Conservation (phyloP, 2,113 vertebrate species). For the Hippocampus comes region DNA sequence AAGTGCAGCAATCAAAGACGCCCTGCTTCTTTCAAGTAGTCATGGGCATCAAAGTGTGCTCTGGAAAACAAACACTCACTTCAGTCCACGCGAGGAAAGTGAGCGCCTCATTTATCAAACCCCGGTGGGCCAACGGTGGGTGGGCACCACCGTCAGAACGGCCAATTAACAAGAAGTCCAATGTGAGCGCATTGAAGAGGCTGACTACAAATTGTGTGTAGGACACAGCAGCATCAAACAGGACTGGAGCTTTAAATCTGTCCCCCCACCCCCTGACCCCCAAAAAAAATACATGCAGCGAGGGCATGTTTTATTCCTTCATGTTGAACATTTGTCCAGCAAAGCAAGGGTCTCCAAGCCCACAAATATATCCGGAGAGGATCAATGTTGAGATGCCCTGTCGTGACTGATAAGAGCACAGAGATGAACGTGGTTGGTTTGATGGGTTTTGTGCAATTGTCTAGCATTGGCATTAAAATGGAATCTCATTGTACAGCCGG, state of each 20-base stretch:
- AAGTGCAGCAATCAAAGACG: not conserved
- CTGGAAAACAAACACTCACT: slow-evolving; percentile 61
- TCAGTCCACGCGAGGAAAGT: slow-evolving; percentile 37
- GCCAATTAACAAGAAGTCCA: slow-evolving; percentile 69
- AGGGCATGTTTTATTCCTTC: not conserved
- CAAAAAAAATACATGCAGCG: no score
- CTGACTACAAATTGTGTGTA: slow-evolving; percentile 33
- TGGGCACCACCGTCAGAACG: slow-evolving; percentile 67
- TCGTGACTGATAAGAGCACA: not conserved
- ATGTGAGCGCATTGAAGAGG: slow-evolving; percentile 53
- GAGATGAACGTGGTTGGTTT: not conserved
- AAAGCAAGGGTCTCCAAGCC: not conserved
- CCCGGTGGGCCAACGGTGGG: slow-evolving; percentile 59
- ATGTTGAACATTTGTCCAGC: not conserved
- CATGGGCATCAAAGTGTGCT: slow-evolving; percentile 51
- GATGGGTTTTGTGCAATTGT: no score
- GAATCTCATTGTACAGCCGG: slow-evolving; percentile 25
- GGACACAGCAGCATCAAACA: slow-evolving; percentile 54
- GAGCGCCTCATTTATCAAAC: slow-evolving; percentile 67
- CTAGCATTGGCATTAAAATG: no score
- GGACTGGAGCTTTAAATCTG: slow-evolving; percentile 27
- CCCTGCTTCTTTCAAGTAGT: slow-evolving; percentile 25
- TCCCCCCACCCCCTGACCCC: no score
- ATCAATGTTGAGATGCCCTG: not conserved
- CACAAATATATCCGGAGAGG: not conserved